Conservation (phyloP, 2,888 invertebrate genomes). For the Lasioglossum vierecki region DNA sequence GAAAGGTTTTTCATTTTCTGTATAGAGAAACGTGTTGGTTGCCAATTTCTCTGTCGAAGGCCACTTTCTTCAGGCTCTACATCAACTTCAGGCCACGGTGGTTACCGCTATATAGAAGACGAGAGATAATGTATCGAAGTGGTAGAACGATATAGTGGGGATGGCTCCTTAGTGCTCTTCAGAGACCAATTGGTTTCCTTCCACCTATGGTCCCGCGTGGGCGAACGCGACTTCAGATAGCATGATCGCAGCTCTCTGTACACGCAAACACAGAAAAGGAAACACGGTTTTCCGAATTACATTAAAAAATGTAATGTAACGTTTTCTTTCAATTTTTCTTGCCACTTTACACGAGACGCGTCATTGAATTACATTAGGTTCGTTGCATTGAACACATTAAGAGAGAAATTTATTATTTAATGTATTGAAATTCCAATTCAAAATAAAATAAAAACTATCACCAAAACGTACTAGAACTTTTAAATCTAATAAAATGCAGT, state of each 20-base stretch:
- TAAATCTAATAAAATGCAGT: neutral
- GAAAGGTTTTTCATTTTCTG: neutral
- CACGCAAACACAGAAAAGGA: neutral
- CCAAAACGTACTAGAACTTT: too few relatives aligned
- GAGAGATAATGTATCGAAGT: conserved; percentile 18
- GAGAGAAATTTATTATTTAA: too few relatives aligned
- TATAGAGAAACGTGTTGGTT: neutral
- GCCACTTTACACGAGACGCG: too few relatives aligned
- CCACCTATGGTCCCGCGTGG: neutral
- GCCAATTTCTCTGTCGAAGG: conserved; percentile 9
- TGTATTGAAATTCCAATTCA: too few relatives aligned
- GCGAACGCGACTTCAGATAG: neutral
- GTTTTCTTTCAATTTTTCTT: too few relatives aligned
- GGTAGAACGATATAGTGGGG: conserved; percentile 4
- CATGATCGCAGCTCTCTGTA: too few relatives aligned
- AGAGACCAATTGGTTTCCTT: conserved; percentile 13
- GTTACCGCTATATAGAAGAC: neutral
- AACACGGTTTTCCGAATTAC: neutral
- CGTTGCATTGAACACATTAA: too few relatives aligned
- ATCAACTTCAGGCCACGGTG: neutral
- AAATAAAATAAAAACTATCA: too few relatives aligned
- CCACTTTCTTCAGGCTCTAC: conserved; percentile 6
- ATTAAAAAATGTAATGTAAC: neutral
- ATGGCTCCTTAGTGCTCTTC: neutral
- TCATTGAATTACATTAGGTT: too few relatives aligned